Conservation (phyloP, 2,113 vertebrate species). For the Cavia aperea region DNA sequence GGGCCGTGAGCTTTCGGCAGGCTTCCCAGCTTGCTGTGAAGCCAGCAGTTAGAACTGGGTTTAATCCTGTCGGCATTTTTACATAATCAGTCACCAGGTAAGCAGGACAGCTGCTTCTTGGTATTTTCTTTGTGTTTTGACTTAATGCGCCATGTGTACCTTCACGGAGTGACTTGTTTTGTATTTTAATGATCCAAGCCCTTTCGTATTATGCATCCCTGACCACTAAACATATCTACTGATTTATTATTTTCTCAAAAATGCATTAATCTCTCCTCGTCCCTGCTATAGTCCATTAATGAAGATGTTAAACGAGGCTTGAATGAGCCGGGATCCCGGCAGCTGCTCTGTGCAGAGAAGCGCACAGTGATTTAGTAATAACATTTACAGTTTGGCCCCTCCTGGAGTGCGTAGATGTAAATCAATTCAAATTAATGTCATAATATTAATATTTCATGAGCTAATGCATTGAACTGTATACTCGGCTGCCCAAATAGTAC, state of each 20-base stretch:
- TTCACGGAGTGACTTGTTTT: background rate
- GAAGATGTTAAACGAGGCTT: background rate
- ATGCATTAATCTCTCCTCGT: background rate
- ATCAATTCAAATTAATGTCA: conserved; percentile 47
- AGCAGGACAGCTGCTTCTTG: too few species aligned
- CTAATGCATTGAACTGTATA: conserved; percentile 19
- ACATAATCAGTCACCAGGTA: background rate
- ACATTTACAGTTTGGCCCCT: background rate
- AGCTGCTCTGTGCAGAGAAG: background rate
- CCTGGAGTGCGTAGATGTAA: background rate
- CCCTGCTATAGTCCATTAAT: background rate
- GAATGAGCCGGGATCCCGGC: background rate
- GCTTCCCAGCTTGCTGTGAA: background rate
- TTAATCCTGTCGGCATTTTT: too few species aligned
- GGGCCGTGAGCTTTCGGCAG: background rate
- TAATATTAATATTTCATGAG: conserved; percentile 55
- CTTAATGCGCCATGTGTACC: background rate
- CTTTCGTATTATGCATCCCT: background rate
- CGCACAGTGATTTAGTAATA: background rate
- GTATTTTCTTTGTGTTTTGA: background rate
- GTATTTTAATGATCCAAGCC: background rate
- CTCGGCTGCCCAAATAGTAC: background rate
- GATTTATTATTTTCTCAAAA: conserved; percentile 1
- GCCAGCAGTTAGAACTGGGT: background rate
- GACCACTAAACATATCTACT: background rate